Evolutionary conservation across 1,140 invertebrate genomes (phyloP), one percentile per base, ranked within the genome.

Genomic region (Drosophila orena): DNA sequence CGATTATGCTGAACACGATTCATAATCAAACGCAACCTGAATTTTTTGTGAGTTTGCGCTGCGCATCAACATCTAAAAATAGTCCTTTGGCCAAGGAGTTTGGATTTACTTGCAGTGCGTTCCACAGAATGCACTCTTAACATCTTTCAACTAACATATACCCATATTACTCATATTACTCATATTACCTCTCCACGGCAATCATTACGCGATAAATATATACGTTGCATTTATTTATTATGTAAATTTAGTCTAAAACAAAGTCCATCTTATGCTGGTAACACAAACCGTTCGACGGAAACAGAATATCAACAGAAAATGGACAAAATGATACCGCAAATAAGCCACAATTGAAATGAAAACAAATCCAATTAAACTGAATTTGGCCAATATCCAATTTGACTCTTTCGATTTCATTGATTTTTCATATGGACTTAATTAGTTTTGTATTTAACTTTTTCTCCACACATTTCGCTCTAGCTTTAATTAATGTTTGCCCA

Each of bases 401-500:
- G 54, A 65, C 10, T 22, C 34, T 46, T 53, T 54, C 61, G 56
- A 75, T 68, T 54, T 60, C 46, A 73, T 68, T 46, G 71, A 66
- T 66, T 75, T 75, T 65, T 35, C 73, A 68, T 58, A 66, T 58
- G 54, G 72, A 66, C 72, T 66, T 76, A 76, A 76, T 76, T 76
- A 76, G 72, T 76, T 74, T 55, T 58, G 70, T 49, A 58, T 44
- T 75, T 70, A 47, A 54, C 42, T 70, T 53, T 50, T 75, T 55
- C 30, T 78, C 40, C 47, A 38, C 47, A 49, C 11, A 30, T 10
- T 49, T 57, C 35, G 24, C 24, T 60, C 43, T 76, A 74, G 66
- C 57, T 69, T 70, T 89, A 89, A 79, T 88, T 83, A 89, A 83
- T 84, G 47, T 79, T 89, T 83, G 59, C 78, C 69, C 73, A 58